Evolutionary conservation across 2,888 invertebrate genomes (phyloP).

Genomic region (Lysandra coridon): DNA sequence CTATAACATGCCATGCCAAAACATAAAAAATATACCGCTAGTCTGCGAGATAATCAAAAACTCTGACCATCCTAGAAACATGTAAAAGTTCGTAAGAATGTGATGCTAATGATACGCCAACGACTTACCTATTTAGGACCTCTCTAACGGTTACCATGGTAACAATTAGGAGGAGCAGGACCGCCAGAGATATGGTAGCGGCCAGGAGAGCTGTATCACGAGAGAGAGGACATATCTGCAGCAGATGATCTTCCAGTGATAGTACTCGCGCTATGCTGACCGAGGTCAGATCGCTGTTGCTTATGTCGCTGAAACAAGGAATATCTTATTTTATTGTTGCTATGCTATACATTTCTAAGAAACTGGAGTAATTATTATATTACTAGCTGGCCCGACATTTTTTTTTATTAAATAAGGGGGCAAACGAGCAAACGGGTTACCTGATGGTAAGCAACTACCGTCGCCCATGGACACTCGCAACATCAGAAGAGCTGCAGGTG

Average conservation of each 20-base stretch:
- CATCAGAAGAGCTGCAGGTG: too few relatives aligned
- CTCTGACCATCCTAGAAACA: too few relatives aligned
- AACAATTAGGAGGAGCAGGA: conserved; percentile 63
- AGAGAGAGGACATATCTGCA: conserved; percentile 52
- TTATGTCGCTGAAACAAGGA: conserved; percentile 63
- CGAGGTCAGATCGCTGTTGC: conserved; percentile 49
- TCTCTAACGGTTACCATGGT: conserved; percentile 58
- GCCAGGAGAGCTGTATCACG: conserved; percentile 64
- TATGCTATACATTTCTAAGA: background rate
- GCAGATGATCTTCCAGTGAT: conserved; percentile 69
- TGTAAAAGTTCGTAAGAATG: background rate
- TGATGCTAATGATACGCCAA: background rate
- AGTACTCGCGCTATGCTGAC: conserved; percentile 55
- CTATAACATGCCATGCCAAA: background rate
- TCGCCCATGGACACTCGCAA: too few relatives aligned
- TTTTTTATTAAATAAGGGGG: too few relatives aligned
- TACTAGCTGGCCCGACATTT: too few relatives aligned
- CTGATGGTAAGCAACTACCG: too few relatives aligned
- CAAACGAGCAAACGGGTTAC: too few relatives aligned
- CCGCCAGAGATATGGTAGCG: conserved; percentile 65
- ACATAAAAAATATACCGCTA: background rate
- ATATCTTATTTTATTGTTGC: background rate
- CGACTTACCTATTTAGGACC: conserved; percentile 62
- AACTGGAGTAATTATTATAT: too few relatives aligned
- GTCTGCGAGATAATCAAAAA: background rate